Conservation (phyloP, 2,113 vertebrate species). For the Pontoporia blainvillei region DNA sequence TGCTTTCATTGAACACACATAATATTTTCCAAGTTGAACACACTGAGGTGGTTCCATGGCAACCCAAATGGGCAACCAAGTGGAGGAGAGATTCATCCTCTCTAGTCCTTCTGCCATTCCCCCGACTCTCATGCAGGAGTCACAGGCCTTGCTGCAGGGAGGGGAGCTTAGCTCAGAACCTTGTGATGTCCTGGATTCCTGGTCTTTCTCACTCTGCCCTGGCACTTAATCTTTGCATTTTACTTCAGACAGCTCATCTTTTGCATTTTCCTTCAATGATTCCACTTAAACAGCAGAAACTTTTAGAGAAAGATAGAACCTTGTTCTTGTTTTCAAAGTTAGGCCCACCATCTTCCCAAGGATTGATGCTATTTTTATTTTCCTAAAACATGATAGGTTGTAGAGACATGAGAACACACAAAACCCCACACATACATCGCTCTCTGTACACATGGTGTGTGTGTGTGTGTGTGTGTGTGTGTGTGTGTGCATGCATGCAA, state of each 20-base stretch:
- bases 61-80: rapidly evolving
- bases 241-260: slow-evolving; percentile 43
- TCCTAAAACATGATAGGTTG: slow-evolving; percentile 15
- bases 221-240: not conserved
- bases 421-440: not conserved
- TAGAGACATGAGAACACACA: not conserved
- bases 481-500: not conserved
- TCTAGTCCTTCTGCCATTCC: rapidly evolving
- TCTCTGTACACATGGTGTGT: not conserved
- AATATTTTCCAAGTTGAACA: not conserved
- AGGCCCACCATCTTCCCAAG: slow-evolving; percentile 1
- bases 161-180: rapidly evolving
- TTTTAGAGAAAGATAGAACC: slow-evolving; percentile 34
- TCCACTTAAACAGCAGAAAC: slow-evolving; percentile 20
- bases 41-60: rapidly evolving
- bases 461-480: too few species aligned
- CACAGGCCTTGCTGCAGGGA: too few species aligned
- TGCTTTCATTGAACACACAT: too few species aligned
- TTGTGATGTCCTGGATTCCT: rapidly evolving
- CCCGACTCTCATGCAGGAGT: rapidly evolving
- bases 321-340: slow-evolving; percentile 63
- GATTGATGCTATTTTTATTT: slow-evolving; percentile 50
- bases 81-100: not conserved
- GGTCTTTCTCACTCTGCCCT: not conserved
- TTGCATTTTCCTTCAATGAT: slow-evolving; percentile 54